Conservation (phyloP, 2,888 invertebrate genomes). For the Drosophila pseudotakahashii region DNA sequence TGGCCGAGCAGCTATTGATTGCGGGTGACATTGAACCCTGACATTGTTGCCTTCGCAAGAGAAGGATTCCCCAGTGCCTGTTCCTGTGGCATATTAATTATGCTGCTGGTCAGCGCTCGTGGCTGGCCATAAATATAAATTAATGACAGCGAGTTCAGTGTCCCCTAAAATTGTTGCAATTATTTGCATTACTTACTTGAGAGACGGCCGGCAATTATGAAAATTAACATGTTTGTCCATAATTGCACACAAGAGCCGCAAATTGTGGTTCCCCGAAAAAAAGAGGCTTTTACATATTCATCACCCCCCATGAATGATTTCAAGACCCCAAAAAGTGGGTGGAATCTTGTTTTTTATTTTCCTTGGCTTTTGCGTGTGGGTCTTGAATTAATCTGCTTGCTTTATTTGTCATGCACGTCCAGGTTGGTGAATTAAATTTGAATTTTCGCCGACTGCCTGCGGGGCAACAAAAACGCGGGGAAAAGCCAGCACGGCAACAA, state of each 20-base stretch:
- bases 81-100: slow-evolving; percentile 61
- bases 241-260: slow-evolving; percentile 24
- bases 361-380: neutral
- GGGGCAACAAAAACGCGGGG: slow-evolving; percentile 31
- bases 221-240: slow-evolving; percentile 38
- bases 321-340: slow-evolving; percentile 16
- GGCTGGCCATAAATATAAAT: slow-evolving; percentile 75
- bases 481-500: slow-evolving; percentile 8
- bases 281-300: slow-evolving; percentile 40
- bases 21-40: slow-evolving; percentile 61
- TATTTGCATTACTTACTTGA: slow-evolving; percentile 53
- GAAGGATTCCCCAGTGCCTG: slow-evolving; percentile 11
- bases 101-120: slow-evolving; percentile 48
- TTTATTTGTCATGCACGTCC: slow-evolving; percentile 59
- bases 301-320: slow-evolving; percentile 24
- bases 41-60: slow-evolving; percentile 24
- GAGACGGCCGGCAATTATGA: slow-evolving; percentile 32
- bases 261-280: slow-evolving; percentile 1
- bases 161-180: slow-evolving; percentile 55
- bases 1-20: slow-evolving; percentile 37
- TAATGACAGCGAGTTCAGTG: slow-evolving; percentile 59
- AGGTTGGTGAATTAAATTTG: slow-evolving; percentile 60
- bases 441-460: slow-evolving; percentile 63
- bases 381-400: slow-evolving; percentile 30
- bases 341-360: slow-evolving; percentile 4